These are phyloP conservation scores for Rhineura floridana DNA, from an alignment of 2,113 vertebrate genomes.

Conservation along the genomic window DNA sequence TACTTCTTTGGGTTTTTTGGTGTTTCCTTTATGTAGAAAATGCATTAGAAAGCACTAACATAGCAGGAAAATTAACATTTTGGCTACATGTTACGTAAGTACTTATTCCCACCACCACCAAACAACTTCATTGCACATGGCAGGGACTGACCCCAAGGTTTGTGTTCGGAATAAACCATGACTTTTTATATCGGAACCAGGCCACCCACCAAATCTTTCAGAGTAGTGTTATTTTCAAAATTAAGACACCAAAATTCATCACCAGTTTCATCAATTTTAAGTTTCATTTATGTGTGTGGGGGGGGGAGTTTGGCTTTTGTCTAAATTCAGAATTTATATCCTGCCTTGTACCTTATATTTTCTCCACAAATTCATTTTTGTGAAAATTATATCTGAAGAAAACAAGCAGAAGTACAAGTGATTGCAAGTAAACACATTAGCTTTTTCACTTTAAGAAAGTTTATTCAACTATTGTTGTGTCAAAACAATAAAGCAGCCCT, in stretches of 20 bases:
- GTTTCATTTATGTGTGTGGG: background rate
- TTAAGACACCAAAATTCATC: background rate
- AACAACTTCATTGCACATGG: background rate
- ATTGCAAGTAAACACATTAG: constrained; percentile 76
- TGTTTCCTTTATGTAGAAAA: background rate
- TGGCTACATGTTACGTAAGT: background rate
- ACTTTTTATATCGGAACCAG: background rate
- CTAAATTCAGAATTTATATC: background rate
- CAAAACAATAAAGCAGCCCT: constrained; percentile 78
- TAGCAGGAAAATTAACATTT: background rate
- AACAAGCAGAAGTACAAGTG: constrained; percentile 30
- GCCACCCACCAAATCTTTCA: too few relatives aligned
- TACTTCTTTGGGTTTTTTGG: background rate
- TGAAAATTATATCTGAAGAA: constrained; percentile 11
- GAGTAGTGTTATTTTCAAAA: background rate
- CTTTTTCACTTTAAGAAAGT: constrained; percentile 71
- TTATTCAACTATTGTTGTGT: constrained; percentile 77
- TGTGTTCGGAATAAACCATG: background rate
- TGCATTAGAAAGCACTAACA: background rate
- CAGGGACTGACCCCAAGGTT: background rate
- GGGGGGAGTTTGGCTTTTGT: background rate
- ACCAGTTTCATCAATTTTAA: background rate
- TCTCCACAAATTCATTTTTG: background rate
- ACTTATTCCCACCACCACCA: background rate
- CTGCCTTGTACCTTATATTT: background rate